These are phyloP conservation scores for Podargus strigoides DNA, from an alignment of 2,797 vertebrate genomes.

Conservation along the genomic window DNA sequence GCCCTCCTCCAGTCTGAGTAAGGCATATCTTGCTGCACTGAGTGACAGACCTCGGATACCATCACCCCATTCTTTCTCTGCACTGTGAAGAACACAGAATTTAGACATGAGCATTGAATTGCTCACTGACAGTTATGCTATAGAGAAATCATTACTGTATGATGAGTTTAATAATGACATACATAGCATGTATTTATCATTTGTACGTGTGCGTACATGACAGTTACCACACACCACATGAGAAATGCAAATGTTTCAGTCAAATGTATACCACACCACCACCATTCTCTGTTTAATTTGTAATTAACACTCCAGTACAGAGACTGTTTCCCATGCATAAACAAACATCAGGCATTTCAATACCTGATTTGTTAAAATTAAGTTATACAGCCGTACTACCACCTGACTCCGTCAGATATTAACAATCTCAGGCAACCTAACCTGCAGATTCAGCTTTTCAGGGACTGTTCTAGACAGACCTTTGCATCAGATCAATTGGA, in stretches of 20 bases:
- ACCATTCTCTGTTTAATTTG: not conserved
- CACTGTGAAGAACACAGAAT: slow-evolving; percentile 72
- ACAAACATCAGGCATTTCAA: not conserved
- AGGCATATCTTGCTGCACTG: slow-evolving; percentile 90
- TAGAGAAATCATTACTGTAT: not conserved
- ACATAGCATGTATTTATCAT: not conserved
- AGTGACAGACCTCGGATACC: slow-evolving; percentile 95
- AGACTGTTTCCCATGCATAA: not conserved
- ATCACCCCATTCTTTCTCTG: slow-evolving; percentile 98
- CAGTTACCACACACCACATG: rapidly evolving
- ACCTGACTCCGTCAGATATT: not conserved
- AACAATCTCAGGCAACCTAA: not conserved
- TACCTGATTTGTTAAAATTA: not conserved
- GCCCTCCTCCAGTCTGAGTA: slow-evolving; percentile 90
- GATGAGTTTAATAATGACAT: not conserved
- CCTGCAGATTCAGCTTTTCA: not conserved
- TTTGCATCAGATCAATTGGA: not conserved
- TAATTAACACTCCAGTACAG: not conserved
- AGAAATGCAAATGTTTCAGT: not conserved
- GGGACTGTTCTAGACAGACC: not conserved
- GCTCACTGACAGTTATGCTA: not conserved
- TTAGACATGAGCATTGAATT: not conserved
- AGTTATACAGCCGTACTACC: not conserved
- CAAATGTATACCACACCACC: not conserved
- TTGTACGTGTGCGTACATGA: no score